Evolutionary conservation across 2,797 vertebrate genomes (phyloP).

Genomic region (Anomalospiza imberbis): DNA sequence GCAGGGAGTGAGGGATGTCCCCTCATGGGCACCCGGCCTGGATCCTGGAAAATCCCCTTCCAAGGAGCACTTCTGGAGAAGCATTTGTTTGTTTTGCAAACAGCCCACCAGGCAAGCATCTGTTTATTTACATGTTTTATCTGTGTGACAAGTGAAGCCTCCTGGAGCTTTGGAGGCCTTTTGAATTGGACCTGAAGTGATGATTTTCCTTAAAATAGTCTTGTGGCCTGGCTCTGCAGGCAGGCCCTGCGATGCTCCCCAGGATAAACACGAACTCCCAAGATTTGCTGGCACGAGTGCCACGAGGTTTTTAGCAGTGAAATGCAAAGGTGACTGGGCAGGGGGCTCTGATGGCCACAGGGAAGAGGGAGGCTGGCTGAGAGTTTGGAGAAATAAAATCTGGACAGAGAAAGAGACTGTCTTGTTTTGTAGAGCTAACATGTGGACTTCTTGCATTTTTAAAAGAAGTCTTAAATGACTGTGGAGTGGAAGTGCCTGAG

Average conservation of each 20-base stretch:
- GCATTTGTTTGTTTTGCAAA: background rate
- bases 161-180: background rate
- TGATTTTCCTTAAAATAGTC: background rate
- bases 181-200: background rate
- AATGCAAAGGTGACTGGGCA: background rate
- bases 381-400: background rate
- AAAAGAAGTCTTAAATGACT: background rate
- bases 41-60: background rate
- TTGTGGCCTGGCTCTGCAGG: background rate
- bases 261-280: background rate
- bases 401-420: background rate
- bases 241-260: background rate
- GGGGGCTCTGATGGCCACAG: background rate
- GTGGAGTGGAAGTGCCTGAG: background rate
- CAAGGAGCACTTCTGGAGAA: background rate
- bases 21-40: background rate
- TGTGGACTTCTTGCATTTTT: background rate
- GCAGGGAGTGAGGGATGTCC: background rate
- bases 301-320: background rate
- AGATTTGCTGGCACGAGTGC: background rate
- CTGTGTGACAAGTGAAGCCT: background rate
- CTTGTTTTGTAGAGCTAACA: background rate
- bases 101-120: background rate
- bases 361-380: background rate
- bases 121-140: background rate